Base-by-base conservation (phyloP, 2,113 vertebrate species). In the Plecturocebus donacophilus region DNA sequence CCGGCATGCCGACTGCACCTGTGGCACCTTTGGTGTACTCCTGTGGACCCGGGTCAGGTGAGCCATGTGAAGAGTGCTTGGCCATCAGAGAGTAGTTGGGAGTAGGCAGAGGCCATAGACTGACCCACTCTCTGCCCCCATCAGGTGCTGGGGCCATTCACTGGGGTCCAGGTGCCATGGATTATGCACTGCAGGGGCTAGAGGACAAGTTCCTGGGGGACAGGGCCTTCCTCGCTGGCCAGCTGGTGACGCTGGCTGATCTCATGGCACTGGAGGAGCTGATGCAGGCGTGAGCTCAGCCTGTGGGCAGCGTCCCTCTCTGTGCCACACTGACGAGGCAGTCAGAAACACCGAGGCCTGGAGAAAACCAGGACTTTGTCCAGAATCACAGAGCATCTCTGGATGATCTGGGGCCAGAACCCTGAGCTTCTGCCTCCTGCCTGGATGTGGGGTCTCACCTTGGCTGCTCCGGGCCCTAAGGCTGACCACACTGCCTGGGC, bases 1-100 rank as follows among this genome's bases (percentile, higher is more conserved):
- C 1, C 99, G 99, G 99, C 99, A 99, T 77, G 98, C 99, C 0
- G 0, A 93, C 76, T 98, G 9, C 30, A 68, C 97, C 64, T 38
- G 98, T 3, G 30, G 71, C 0, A 98, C 98, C 38, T 99, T 98
- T 0, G 98, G 98, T 19, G 99, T 98, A 96, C 17, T 99, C 32
- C 21, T 97, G 38, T 97, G 96, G 94, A 1, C 7, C 27, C 25
- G 11, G 96, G 94, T 97, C 7, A 96, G 92, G 49, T 17, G 35
- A 7, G 9, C 19, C n/a, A 11, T 27, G 20, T 10, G 45, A 11
- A 21, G n/a, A 47, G 27, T 5, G 19, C 11, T 8, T 54, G 58
- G 7, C 19, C 4, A 1, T n/a, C 27, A 2, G 71, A 52, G 32
- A 16, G 2, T n/a, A 19, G 5, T 32, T 3, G 20, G 70, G 25